Percentiles rank a stretch among this genome's conserved stretches.
phyloP scores from a whole-genome alignment of 2,113 vertebrate genomes.

The Pantherophis guttatus region DNA sequence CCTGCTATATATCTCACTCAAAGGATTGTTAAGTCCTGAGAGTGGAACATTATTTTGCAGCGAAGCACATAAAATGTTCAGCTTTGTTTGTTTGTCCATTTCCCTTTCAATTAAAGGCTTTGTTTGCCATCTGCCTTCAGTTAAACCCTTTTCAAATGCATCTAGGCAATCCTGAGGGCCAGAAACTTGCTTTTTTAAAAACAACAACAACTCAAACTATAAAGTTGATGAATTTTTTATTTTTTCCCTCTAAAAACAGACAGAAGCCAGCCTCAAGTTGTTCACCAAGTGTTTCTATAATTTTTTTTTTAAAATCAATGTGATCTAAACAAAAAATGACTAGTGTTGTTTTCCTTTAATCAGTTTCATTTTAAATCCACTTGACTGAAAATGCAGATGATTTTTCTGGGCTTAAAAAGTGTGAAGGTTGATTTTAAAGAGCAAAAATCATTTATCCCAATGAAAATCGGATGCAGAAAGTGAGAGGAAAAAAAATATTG shows the following conservation, averaged over 20 bases:
- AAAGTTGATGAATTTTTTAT: not conserved
- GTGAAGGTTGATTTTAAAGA: constrained; percentile 25
- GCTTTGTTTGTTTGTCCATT: not conserved
- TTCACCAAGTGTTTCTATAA: not conserved
- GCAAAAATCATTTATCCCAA: accelerated
- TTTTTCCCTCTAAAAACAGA: not conserved
- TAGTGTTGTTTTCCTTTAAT: not conserved
- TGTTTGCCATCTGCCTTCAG: accelerated
- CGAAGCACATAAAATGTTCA: not conserved
- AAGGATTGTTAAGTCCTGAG: not conserved
- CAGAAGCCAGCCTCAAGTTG: not conserved
- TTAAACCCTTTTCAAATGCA: not conserved
- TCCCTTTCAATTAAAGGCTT: not conserved
- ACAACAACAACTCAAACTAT: accelerated
- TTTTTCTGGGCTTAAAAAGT: not conserved
- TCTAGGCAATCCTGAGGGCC: not conserved
- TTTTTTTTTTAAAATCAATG: not conserved
- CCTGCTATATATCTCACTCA: not conserved
- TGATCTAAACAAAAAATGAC: not conserved
- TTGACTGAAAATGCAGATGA: not conserved
- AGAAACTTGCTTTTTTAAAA: not conserved
- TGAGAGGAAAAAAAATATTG: constrained; percentile 13
- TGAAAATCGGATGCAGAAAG: constrained; percentile 25
- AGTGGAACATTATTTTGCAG: not conserved
- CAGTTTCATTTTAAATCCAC: not conserved